phyloP scores from a whole-genome alignment of 2,113 vertebrate genomes.

The Eulemur macaco region DNA sequence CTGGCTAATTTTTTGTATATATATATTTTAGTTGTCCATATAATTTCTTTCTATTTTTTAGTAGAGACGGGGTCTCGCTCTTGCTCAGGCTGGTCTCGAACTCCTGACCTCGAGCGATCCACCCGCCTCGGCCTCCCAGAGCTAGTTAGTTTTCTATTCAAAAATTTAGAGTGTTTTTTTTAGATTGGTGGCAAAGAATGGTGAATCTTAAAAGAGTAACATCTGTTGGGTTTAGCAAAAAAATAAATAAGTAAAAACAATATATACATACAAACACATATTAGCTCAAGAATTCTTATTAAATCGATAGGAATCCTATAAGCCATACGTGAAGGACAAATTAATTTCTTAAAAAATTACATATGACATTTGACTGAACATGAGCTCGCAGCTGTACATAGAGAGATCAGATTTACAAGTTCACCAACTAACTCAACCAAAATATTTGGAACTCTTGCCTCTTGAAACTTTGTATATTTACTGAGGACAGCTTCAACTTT shows the following conservation, averaged over 20 bases:
- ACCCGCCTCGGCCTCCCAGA: no score
- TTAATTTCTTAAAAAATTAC: not conserved
- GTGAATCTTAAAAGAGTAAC: not conserved
- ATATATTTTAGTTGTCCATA: no score
- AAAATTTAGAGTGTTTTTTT: not conserved
- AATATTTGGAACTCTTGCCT: not conserved
- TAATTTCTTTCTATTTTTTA: no score
- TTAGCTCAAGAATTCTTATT: conserved; percentile 40
- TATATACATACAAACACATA: not conserved
- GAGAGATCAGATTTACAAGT: not conserved
- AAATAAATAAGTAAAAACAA: not conserved
- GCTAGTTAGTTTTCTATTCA: not conserved
- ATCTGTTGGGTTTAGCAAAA: not conserved
- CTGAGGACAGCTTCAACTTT: not conserved
- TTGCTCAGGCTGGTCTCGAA: no score
- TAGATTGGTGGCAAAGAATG: conserved; percentile 10
- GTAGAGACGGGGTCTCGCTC: no score
- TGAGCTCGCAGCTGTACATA: not conserved
- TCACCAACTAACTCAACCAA: conserved; percentile 21
- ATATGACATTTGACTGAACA: not conserved
- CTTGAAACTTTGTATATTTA: not conserved
- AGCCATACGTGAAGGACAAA: conserved; percentile 18
- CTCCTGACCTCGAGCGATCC: no score
- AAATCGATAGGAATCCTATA: not conserved
- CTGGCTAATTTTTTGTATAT: no score